Percentiles rank a stretch among this genome's conserved stretches.
Conservation (phyloP, 1,140 invertebrate species). For the Pogonognathellus flavescens region DNA sequence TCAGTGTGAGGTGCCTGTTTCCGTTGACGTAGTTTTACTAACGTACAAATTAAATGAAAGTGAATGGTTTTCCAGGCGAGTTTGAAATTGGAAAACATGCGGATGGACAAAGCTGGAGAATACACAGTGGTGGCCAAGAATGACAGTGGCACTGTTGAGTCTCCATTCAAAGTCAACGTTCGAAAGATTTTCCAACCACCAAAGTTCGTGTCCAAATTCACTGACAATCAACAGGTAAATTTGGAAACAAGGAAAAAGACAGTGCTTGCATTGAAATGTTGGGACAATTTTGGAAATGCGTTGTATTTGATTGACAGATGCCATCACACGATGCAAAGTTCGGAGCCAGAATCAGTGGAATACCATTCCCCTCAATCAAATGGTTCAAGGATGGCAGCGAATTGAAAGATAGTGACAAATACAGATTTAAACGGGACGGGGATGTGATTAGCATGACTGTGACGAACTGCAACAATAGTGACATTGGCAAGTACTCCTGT, state of each 20-base stretch:
- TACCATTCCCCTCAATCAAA: conserved; percentile 86
- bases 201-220: conserved; percentile 85
- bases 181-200: conserved; percentile 85
- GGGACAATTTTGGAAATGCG: background rate
- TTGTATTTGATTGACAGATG: conserved; percentile 71
- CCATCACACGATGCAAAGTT: conserved; percentile 85
- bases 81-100: conserved; percentile 32
- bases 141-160: conserved; percentile 76
- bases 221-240: conserved; percentile 84
- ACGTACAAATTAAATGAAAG: no score
- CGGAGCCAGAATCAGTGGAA: conserved; percentile 79
- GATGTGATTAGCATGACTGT: conserved; percentile 78
- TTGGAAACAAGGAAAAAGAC: background rate
- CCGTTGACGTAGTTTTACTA: no score
- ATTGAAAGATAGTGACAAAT: conserved; percentile 77
- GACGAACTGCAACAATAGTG: conserved; percentile 69
- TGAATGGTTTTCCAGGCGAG: background rate
- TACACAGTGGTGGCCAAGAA: conserved; percentile 84
- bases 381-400: conserved; percentile 77
- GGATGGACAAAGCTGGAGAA: conserved; percentile 79
- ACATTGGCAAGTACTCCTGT: conserved; percentile 84
- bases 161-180: conserved; percentile 70
- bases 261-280: no score
- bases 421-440: conserved; percentile 82
- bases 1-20: no score